A percentile compares a stretch with the other conserved stretches of the same genome.
phyloP scores from a whole-genome alignment of 1,140 invertebrate genomes.

The Coelopa frigida region DNA sequence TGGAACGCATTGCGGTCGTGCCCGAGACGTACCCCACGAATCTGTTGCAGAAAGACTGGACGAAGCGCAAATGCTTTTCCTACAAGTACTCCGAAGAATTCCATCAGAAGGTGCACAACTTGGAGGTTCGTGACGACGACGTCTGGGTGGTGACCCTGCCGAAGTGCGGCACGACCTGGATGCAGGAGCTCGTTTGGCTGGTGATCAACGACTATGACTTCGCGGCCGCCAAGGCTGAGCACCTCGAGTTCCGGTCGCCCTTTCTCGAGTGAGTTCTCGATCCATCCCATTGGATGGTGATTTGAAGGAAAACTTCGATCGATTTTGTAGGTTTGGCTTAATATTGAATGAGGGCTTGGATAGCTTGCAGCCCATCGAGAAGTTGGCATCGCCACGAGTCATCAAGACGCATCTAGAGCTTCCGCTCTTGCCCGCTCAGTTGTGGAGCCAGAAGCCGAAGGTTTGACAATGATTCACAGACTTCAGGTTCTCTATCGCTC shows the following conservation, averaged over 20 bases:
- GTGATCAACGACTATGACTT: conserved; percentile 52
- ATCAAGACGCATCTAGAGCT: conserved; percentile 60
- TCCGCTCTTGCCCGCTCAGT: conserved; percentile 50
- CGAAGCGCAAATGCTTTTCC: background rate
- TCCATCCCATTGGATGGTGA: too few species aligned
- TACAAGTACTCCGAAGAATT: background rate
- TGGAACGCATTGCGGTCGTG: too few species aligned
- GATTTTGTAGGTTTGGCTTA: conserved; percentile 11
- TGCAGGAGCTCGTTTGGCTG: conserved; percentile 58
- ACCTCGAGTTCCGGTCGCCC: conserved; percentile 51
- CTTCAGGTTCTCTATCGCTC: background rate
- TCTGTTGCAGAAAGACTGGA: conserved; percentile 14
- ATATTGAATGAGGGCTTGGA: conserved; percentile 8
- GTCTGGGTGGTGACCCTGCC: conserved; percentile 48
- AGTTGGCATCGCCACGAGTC: conserved; percentile 46
- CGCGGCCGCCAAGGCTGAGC: conserved; percentile 42
- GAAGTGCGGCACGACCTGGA: conserved; percentile 54
- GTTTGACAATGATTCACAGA: too few species aligned
- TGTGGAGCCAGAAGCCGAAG: conserved; percentile 50
- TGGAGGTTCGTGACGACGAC: conserved; percentile 44
- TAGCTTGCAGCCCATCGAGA: conserved; percentile 4
- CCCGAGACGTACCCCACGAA: conserved; percentile 15
- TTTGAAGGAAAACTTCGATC: too few species aligned
- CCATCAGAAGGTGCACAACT: conserved; percentile 6
- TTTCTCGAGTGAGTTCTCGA: conserved; percentile 42